These are phyloP conservation scores for Zaprionus africanus DNA, from an alignment of 1,140 invertebrate genomes.

Conservation along the genomic window DNA sequence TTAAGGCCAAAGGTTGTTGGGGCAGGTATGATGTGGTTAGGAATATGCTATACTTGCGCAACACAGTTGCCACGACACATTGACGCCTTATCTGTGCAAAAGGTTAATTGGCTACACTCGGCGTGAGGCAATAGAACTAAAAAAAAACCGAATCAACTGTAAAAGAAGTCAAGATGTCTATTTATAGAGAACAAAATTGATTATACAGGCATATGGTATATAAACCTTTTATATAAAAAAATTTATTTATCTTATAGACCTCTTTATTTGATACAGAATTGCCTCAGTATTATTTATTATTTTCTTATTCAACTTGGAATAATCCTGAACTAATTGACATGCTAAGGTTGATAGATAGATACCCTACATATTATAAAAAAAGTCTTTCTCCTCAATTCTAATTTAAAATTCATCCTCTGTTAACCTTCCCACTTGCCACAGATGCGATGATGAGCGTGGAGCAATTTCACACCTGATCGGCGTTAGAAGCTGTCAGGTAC, in stretches of 20 bases:
- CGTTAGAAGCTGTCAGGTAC: constrained; percentile 39
- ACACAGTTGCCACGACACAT: constrained; percentile 47
- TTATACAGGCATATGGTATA: too few species aligned
- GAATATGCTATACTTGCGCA: neutral
- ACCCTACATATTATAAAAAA: neutral
- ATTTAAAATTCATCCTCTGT: neutral
- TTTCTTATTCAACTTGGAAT: too few species aligned
- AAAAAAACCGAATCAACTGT: constrained; percentile 26
- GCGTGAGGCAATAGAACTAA: neutral
- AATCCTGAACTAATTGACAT: too few species aligned
- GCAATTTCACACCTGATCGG: constrained; percentile 68
- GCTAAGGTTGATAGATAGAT: too few species aligned
- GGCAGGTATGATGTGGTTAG: neutral
- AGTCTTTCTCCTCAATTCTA: neutral
- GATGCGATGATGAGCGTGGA: constrained; percentile 39
- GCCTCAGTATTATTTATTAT: too few species aligned
- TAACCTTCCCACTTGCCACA: constrained; percentile 2
- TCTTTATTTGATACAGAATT: too few species aligned
- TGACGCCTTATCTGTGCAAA: constrained; percentile 33
- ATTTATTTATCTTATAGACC: too few species aligned
- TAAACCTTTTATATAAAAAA: too few species aligned
- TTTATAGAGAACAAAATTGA: neutral
- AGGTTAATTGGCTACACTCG: constrained; percentile 38
- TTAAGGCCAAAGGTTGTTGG: neutral
- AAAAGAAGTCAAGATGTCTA: neutral